Evolutionary conservation across 2,113 vertebrate species (phyloP).

Genomic region (Calidris pygmaea): DNA sequence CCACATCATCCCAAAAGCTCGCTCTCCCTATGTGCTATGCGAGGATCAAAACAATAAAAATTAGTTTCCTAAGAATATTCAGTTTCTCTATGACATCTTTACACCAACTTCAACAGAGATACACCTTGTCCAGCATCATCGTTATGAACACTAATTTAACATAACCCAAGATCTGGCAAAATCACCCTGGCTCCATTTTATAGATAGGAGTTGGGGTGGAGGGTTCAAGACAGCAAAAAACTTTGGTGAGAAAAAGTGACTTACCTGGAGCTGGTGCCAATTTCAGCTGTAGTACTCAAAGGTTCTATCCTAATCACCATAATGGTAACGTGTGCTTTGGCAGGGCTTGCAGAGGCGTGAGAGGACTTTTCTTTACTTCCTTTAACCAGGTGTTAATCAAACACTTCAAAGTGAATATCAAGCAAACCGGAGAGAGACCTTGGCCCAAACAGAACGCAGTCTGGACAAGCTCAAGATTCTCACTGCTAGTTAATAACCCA

Average conservation of each 20-base stretch:
- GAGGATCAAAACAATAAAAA: not conserved
- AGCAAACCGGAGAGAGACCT: not conserved
- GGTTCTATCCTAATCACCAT: not conserved
- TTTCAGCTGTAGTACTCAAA: not conserved
- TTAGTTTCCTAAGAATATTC: not conserved
- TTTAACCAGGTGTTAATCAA: not conserved
- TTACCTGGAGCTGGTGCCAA: not conserved
- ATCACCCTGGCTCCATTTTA: not conserved
- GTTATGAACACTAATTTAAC: not conserved
- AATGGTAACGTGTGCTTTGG: not conserved
- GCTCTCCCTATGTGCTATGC: not conserved
- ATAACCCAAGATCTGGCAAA: not conserved
- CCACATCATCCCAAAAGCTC: not conserved
- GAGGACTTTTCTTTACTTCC: not conserved
- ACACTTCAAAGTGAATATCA: not conserved
- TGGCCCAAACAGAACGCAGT: not conserved
- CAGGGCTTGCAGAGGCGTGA: not conserved
- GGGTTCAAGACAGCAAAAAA: not conserved
- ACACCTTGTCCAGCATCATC: not conserved
- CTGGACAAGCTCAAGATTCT: not conserved
- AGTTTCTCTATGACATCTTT: not conserved
- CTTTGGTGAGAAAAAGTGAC: not conserved
- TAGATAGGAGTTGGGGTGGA: not conserved
- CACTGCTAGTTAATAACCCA: not conserved
- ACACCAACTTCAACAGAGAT: not conserved